phyloP scores from a whole-genome alignment of 2,113 vertebrate species.

The Gadus chalcogrammus region DNA sequence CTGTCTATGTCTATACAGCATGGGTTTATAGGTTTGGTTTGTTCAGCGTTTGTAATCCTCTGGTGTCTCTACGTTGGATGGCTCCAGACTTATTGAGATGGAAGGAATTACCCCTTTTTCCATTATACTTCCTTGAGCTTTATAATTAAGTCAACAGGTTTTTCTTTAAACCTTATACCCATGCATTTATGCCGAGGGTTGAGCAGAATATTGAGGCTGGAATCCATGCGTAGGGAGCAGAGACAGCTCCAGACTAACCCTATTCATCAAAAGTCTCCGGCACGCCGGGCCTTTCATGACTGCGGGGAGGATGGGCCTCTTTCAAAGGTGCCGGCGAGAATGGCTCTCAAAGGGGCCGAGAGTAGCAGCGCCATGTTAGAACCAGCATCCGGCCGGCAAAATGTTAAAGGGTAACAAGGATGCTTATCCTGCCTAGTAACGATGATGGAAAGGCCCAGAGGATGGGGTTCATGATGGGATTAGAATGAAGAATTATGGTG shows the following conservation, averaged over 20 bases:
- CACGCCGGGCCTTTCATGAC: constrained; percentile 44
- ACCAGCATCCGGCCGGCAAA: constrained; percentile 62
- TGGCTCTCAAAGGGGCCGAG: constrained; percentile 42
- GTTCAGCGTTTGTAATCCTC: too few species aligned
- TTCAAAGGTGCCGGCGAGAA: constrained; percentile 51
- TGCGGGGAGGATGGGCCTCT: constrained; percentile 36
- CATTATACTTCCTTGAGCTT: too few species aligned
- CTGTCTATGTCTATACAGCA: too few species aligned
- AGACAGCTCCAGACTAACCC: constrained; percentile 18
- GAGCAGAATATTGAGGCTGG: background rate
- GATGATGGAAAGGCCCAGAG: background rate
- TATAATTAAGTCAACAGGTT: background rate
- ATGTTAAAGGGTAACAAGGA: constrained; percentile 48
- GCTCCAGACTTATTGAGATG: too few species aligned
- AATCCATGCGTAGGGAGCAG: background rate
- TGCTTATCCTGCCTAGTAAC: constrained; percentile 31
- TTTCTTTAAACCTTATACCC: background rate
- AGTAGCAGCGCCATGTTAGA: constrained; percentile 61
- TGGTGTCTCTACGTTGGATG: too few species aligned
- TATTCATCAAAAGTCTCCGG: constrained; percentile 30
- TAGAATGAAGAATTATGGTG: background rate
- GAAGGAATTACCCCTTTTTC: too few species aligned
- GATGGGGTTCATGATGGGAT: background rate
- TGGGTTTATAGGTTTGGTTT: too few species aligned
- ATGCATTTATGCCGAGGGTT: background rate